phyloP scores from a whole-genome alignment of 2,113 vertebrate genomes.

The Psittacus erithacus region DNA sequence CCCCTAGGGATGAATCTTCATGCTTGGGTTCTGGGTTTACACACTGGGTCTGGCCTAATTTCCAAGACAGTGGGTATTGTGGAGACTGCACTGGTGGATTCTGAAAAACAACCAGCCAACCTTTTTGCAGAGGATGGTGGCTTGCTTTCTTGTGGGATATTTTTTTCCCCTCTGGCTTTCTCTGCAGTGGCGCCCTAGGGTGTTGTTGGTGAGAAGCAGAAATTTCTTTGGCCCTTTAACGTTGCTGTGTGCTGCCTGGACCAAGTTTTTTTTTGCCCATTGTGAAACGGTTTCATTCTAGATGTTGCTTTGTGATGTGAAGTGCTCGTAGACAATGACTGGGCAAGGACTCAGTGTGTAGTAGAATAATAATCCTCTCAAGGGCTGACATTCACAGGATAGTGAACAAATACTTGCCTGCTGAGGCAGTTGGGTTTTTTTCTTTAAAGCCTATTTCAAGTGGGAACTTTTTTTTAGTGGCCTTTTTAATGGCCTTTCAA shows the following conservation, averaged over 20 bases:
- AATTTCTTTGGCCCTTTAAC: neutral
- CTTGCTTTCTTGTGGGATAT: neutral
- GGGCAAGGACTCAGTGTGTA: neutral
- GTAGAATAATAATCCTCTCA: neutral
- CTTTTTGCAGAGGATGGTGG: neutral
- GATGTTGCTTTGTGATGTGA: neutral
- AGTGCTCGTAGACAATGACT: neutral
- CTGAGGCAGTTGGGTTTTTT: neutral
- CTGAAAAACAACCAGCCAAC: neutral
- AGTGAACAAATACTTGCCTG: neutral
- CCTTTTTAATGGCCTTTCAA: neutral
- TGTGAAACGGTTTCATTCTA: neutral
- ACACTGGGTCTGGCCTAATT: neutral
- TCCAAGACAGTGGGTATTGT: neutral
- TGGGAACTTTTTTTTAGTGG: neutral
- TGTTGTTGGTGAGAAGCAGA: neutral
- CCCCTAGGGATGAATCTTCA: neutral
- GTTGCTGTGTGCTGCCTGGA: neutral
- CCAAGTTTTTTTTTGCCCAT: neutral
- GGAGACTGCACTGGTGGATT: neutral
- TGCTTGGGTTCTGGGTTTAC: neutral
- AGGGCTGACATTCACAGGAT: neutral
- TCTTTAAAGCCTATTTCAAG: neutral
- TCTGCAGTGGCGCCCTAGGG: neutral
- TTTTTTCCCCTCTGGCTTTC: neutral